Percentiles rank a stretch among this genome's conserved stretches.
These are phyloP conservation scores for Amblyopsis rosae DNA, from an alignment of 2,113 vertebrate species.

Conservation along the genomic window DNA sequence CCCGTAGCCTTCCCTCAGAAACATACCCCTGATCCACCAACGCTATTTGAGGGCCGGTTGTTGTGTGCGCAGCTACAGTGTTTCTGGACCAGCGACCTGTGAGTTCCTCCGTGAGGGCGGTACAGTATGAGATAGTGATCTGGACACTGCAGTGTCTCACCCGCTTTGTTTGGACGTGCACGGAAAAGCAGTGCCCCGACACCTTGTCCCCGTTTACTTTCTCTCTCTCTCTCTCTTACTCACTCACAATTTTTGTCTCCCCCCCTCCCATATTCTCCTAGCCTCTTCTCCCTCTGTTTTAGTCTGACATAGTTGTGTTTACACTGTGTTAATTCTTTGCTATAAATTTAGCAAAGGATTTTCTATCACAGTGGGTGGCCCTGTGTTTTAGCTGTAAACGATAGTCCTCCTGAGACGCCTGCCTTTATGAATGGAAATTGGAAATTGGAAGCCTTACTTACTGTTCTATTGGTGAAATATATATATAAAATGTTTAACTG, in stretches of 20 bases:
- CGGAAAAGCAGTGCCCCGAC: slow-evolving; percentile 36
- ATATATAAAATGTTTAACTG: no score
- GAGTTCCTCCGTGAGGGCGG: slow-evolving; percentile 34
- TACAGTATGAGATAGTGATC: slow-evolving; percentile 64
- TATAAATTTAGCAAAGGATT: neutral
- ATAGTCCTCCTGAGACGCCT: no score
- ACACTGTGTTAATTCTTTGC: neutral
- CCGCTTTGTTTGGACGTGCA: slow-evolving; percentile 70
- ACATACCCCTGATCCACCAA: no score
- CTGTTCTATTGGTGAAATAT: no score
- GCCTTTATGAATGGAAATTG: no score
- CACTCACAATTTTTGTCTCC: neutral
- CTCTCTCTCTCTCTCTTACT: neutral
- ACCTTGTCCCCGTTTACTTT: neutral
- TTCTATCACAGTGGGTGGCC: neutral
- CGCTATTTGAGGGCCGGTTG: no score
- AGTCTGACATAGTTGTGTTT: neutral
- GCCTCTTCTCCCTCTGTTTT: slow-evolving; percentile 19
- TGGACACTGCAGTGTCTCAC: slow-evolving; percentile 65
- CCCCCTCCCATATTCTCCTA: slow-evolving; percentile 9
- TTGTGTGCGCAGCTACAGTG: no score
- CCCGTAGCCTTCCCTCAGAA: neutral
- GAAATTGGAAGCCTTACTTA: no score
- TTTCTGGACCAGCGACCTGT: slow-evolving; percentile 63
- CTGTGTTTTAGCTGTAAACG: neutral